Evolutionary conservation across 2,113 vertebrate genomes (phyloP), one percentile per base, ranked within the genome.

Genomic region (Andinoacara biseriatus): DNA sequence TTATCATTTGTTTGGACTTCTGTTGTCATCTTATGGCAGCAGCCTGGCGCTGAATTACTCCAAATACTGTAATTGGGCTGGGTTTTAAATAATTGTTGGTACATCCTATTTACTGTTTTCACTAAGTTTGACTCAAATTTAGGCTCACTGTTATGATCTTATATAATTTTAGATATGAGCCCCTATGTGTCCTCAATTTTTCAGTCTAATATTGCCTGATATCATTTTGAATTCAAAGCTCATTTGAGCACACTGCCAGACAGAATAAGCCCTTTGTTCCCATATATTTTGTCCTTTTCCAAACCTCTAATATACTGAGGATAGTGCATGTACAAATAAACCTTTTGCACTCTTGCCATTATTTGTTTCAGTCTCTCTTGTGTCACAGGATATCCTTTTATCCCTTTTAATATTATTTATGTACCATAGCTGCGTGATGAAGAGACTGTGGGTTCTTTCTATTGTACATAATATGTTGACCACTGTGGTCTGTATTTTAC

Each of bases 351-450:
- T 69, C 43, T 31, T 49, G 43, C 43, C 43, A 69, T 69, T 69
- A 52, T 69, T 69, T 69, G 9, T 49, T 69, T 69, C 65, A 69
- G 65, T 69, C 65, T 69, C 40, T 69, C 49, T 15, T 69, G 40
- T 3, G 0, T 69, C 65, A 69, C 65, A 69, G 43, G 49, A 69
- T 29, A 20, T 69, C 65, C 46, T 69, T 33, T 33, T 33, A 33
- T 33, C 33, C 6, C 33, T 69, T 67, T 52, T 69, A 52, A 52
- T 52, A 69, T 69, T 69, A 24, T 69, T 52, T 69, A 52, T 69
- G 65, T n/a, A 65, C 38, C 62, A 65, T 52, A 20, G 65, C 49
- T 69, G 65, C 22, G 52, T 69, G 49, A 52, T 15, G 43, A 69
- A 69, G 24, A 46, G 65, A 49, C 40, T 7, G 63, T 67, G 40